phyloP scores from a whole-genome alignment of 1,140 invertebrate genomes.

The Gerris buenoi region DNA sequence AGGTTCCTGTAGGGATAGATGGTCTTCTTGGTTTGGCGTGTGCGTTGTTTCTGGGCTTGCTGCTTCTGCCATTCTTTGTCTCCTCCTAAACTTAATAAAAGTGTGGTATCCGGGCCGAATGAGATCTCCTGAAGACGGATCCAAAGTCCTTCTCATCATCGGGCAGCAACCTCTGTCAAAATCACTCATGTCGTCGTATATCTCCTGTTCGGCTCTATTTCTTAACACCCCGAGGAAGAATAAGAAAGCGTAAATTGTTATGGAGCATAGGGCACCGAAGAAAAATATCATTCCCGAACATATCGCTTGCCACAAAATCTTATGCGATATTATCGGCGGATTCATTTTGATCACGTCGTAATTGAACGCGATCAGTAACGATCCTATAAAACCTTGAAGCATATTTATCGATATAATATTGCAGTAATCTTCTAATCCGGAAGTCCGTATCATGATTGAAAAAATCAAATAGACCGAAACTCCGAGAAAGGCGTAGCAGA shows the following conservation, averaged over 20 bases:
- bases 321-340: neutral
- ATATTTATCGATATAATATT: conserved; percentile 2
- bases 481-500: neutral
- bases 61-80: no score
- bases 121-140: neutral
- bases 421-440: conserved; percentile 5
- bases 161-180: neutral
- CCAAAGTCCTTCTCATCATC: neutral
- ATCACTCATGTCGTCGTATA: neutral
- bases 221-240: neutral
- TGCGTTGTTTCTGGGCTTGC: no score
- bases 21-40: no score
- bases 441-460: neutral
- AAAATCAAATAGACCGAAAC: neutral
- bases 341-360: neutral
- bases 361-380: neutral
- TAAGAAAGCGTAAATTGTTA: neutral
- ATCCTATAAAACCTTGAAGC: neutral
- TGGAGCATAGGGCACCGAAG: neutral
- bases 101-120: neutral
- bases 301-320: neutral
- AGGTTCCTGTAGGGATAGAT: no score
- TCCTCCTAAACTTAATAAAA: neutral
- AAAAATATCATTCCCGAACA: neutral
- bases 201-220: neutral